These are phyloP conservation scores for Aelia acuminata DNA, from an alignment of 2,888 invertebrate genomes.

Conservation along the genomic window DNA sequence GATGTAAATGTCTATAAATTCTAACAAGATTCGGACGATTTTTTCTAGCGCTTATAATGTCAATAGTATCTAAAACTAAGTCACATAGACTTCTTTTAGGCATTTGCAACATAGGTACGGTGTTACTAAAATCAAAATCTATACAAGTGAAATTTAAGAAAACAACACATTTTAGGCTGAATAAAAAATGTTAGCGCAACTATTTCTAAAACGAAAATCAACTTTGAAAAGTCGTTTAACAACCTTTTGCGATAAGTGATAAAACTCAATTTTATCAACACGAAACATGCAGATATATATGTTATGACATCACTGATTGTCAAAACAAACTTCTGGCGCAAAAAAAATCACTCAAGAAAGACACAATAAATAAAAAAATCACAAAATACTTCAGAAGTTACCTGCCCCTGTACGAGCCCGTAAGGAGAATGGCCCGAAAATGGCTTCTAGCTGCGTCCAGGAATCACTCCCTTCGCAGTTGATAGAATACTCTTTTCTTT, in stretches of 20 bases:
- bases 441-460: conserved; percentile 54
- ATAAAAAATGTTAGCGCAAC: conserved; percentile 36
- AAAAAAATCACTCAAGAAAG: conserved; percentile 32
- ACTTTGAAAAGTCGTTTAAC: not conserved
- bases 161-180: conserved; percentile 40
- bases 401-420: conserved; percentile 48
- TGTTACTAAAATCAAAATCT: conserved; percentile 27
- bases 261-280: conserved; percentile 48
- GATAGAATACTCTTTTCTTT: not conserved
- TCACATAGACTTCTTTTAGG: conserved; percentile 56
- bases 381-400: conserved; percentile 41
- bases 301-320: conserved; percentile 44
- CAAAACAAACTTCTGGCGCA: not conserved
- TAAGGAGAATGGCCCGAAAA: conserved; percentile 54
- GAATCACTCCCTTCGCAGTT: conserved; percentile 37
- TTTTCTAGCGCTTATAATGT: conserved; percentile 56
- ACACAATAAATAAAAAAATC: not conserved
- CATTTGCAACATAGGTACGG: conserved; percentile 54
- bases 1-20: conserved; percentile 57
- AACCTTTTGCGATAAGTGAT: conserved; percentile 52
- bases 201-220: conserved; percentile 14
- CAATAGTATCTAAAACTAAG: conserved; percentile 59
- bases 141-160: not conserved
- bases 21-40: conserved; percentile 57
- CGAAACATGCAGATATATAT: conserved; percentile 38